A percentile compares a stretch with the other conserved stretches of the same genome.
Evolutionary conservation across 2,113 vertebrate genomes (phyloP).

Genomic region (Boulengeromyrus knoepffleri): DNA sequence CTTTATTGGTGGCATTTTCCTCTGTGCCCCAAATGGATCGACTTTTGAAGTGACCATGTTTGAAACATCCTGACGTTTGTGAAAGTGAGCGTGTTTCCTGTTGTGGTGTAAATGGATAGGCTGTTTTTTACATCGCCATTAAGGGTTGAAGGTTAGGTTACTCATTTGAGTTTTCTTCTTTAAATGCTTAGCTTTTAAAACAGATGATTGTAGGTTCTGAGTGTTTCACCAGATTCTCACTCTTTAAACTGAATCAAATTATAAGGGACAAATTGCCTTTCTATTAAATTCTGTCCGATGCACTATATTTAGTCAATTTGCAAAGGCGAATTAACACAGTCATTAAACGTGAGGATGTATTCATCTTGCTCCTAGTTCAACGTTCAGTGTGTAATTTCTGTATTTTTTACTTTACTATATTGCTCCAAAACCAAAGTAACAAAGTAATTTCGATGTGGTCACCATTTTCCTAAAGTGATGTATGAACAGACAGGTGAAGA

Average conservation of each 20-base stretch:
- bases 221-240: constrained; percentile 3
- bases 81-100: background rate
- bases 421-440: background rate
- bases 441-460: background rate
- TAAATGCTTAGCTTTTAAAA: constrained; percentile 1
- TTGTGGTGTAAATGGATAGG: background rate
- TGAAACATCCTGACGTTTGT: background rate
- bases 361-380: background rate
- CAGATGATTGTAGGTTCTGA: background rate
- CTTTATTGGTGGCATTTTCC: background rate
- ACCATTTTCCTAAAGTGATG: background rate
- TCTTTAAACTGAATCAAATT: constrained; percentile 2
- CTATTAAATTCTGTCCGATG: background rate
- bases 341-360: background rate
- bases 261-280: constrained; percentile 6
- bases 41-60: background rate
- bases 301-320: background rate
- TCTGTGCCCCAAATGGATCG: background rate
- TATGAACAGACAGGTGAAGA: background rate
- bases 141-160: constrained; percentile 5
- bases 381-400: background rate
- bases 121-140: constrained; percentile 1
- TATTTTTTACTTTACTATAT: background rate
- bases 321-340: background rate
- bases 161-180: background rate